Base-by-base conservation (phyloP, 2,888 invertebrate species). In the Tipula lateralis region DNA sequence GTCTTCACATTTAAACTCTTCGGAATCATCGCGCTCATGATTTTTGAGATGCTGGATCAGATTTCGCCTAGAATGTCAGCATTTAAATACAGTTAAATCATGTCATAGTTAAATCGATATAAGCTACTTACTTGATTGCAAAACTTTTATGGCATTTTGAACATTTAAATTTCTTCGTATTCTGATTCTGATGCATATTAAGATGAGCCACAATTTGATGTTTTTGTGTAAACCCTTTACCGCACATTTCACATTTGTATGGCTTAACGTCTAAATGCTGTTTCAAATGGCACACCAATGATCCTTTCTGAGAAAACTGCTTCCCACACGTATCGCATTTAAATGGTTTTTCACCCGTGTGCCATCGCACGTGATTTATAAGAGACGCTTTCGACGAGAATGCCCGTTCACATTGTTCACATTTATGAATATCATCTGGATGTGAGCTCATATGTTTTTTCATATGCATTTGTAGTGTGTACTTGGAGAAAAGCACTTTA, bases 401-500 rank as follows among this genome's bases (percentile, higher is more conserved):
- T 19, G 29, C 19, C 66, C 85, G 85, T 13, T 85, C 85, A 84
- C 86, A 86, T 9, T 84, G 32, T 66, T 85, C 88, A 84, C 90
- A 90, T 84, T 91, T 91, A 24, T 85, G 13, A 1, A 24, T 39
- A 16, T 82, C 82, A 7, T 32, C 34, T 29, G 44, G n/a, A 93
- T 93, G 87, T 87, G 85, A 34, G 9, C 84, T 86, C 0, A 86
- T 34, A 85, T 89, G 89, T 81, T 87, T 87, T 84, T 87, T 88
- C 87, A 88, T 87, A 84, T 89, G 89, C 2, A 86, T 86, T 13
- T 87, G 86, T 13, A 88, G 85, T 0, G 87, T 87, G 85, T 86
- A 86, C 85, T 88, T 88, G 0, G 87, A 87, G 1, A 86, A 86
- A 13, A 88, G 86, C 12, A 87, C 86, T 30, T 87, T 86, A 24